These are phyloP conservation scores for Eretmochelys imbricata DNA, from an alignment of 2,113 vertebrate species.

Conservation along the genomic window DNA sequence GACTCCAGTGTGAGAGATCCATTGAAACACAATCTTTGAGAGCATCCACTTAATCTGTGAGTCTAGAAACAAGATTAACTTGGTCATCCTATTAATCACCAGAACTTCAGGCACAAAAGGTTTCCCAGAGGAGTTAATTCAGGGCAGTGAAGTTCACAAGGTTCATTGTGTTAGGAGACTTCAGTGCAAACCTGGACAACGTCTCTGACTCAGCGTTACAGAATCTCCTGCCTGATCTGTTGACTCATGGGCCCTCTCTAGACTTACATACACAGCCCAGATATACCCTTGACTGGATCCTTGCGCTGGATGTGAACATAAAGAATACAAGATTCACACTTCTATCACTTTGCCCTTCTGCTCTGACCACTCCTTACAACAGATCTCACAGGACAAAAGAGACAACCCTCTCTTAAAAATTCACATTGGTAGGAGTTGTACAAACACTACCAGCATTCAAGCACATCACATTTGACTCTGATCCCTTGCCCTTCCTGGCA, in stretches of 20 bases:
- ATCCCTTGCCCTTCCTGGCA: not conserved
- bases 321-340: not conserved
- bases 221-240: not conserved
- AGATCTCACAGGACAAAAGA: not conserved
- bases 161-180: not conserved
- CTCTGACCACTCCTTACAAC: not conserved
- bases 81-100: constrained; percentile 31
- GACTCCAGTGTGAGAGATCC: constrained; percentile 55
- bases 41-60: constrained; percentile 45
- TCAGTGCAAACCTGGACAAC: fast-evolving
- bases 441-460: not conserved
- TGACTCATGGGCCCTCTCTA: not conserved
- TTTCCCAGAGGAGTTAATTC: not conserved
- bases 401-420: not conserved
- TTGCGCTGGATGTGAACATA: not conserved
- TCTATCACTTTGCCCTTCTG: not conserved
- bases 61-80: constrained; percentile 33
- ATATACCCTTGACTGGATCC: not conserved
- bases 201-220: not conserved
- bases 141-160: not conserved
- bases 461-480: not conserved
- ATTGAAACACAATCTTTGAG: constrained; percentile 59
- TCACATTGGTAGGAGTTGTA: not conserved
- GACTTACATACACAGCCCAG: not conserved
- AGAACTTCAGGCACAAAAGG: not conserved